Base-by-base conservation (phyloP, 2,888 invertebrate genomes). In the Alitta virens region DNA sequence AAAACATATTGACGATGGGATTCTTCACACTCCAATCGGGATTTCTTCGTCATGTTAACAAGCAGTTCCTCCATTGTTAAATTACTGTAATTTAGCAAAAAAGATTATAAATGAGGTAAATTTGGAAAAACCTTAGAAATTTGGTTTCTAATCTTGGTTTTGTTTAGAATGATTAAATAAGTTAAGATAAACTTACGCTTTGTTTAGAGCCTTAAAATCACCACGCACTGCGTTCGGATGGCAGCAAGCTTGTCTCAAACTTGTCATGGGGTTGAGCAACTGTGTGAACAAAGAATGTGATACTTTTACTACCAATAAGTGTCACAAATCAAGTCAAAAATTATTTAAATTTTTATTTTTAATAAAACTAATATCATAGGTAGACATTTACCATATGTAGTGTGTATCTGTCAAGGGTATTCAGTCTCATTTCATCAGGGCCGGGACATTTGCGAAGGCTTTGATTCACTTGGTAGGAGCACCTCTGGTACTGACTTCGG, bases 221-320 rank as follows among this genome's bases (percentile, higher is more conserved):
- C 86, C 86, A 65, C 85, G 79, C 2, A 85, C 85, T 60, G 87
- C 85, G 75, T 87, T 87, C 0, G 90, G 90, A 76, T 89, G 87
- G 14, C 87, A 87, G 75, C 90, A 90, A 1, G 88, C 88, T 79
- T 90, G 89, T 0, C 90, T 85, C 62, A 91, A 81, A 58, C 86
- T 84, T 56, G 87, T 77, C 62, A 91, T 82, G 0, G 90, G 90
- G 52, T 83, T 83, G 71, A 90, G 74, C 56, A 90, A 69, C 85
- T 86, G 72, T 23, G 77, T 9, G 3, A 46, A 5, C 5, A 46
- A 5, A 46, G n/a, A 46, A n/a, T 46, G 5, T 9, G 16, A 40
- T 40, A 9, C 9, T 12, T 12, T 12, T 40, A 16, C 40, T 40
- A 9, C 16, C 12, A 12, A 40, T 40, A 40, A 40, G 40, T 16